A percentile compares a stretch with the other conserved stretches of the same genome.
These are phyloP conservation scores for Hydropsyche betteni DNA, from an alignment of 2,888 invertebrate species.

Conservation along the genomic window DNA sequence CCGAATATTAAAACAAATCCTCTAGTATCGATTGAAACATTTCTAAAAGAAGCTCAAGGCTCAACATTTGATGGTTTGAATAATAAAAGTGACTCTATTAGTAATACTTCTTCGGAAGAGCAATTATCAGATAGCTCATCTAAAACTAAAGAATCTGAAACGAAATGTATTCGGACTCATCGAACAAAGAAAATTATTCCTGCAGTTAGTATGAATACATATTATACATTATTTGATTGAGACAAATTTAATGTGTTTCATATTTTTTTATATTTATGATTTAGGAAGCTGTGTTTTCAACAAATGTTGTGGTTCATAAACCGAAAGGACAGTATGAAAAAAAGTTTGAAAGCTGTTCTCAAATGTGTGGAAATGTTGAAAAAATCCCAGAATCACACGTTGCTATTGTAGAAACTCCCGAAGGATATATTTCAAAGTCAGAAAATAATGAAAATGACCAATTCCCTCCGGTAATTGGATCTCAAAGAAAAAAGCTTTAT, in stretches of 20 bases:
- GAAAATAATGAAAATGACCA: slow-evolving; percentile 54
- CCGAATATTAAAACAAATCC: slow-evolving; percentile 50
- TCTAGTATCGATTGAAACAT: slow-evolving; percentile 37
- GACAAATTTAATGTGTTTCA: background rate
- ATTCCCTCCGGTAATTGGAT: slow-evolving; percentile 64
- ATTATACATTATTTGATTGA: background rate
- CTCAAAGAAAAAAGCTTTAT: slow-evolving; percentile 77
- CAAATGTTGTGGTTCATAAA: slow-evolving; percentile 26
- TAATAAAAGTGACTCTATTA: slow-evolving; percentile 7
- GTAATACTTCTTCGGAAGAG: slow-evolving; percentile 24
- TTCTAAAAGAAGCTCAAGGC: slow-evolving; percentile 37
- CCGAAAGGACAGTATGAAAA: background rate
- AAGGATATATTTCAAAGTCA: slow-evolving; percentile 53
- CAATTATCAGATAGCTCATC: slow-evolving; percentile 10
- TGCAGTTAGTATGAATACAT: background rate
- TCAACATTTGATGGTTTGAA: slow-evolving; percentile 37
- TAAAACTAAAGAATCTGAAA: slow-evolving; percentile 20
- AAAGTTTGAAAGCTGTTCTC: background rate
- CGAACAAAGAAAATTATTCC: background rate
- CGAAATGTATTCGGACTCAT: background rate
- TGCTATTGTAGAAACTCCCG: slow-evolving; percentile 62
- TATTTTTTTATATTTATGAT: slow-evolving; percentile 15
- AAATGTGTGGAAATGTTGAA: slow-evolving; percentile 53
- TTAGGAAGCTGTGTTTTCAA: slow-evolving; percentile 11
- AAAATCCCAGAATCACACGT: slow-evolving; percentile 64